Evolutionary conservation across 2,888 invertebrate genomes (phyloP), one percentile per base, ranked within the genome.

Genomic region (Lamellibrachia columna): DNA sequence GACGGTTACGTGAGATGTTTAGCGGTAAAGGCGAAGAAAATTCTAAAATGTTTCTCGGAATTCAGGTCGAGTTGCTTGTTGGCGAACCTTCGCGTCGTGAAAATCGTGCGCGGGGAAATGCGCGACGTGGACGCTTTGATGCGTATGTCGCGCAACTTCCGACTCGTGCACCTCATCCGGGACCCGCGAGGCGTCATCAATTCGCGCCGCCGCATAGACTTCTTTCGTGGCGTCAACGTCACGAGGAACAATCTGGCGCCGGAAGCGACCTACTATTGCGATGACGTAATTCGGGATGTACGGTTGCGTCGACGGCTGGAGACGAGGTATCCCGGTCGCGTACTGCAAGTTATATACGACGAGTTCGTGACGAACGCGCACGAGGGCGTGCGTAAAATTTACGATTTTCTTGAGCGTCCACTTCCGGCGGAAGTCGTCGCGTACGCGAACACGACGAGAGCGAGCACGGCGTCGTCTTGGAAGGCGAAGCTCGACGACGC

Each of bases 261-360:
- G 91, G 93, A 93, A 90, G 93, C 93, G 40, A n/a, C 52, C 6
- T 52, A 91, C 52, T 93, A 93, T 92, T 93, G 93, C 90, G 90
- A 91, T 8, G 58, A 53, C 15, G 92, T 90, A 11, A 91, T 90
- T 15, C 53, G 60, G 9, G 93, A 93, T 58, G n/a, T 93, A 91
- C 40, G 75, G 75, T 22, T 28, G n/a, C 53, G 92, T 22, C 92
- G 90, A 52, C 28, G 58, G 28, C 90, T 92, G 55, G 91, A 91
- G 52, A 58, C 52, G 58, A 58, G 7, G 60, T 92, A 58, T 60
- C 91, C 91, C 8, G 91, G 91, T 7, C 40, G 58, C 52, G 53
- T 92, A 40, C 15, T 91, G 91, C 55, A 92, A 7, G 92, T 92
- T 52, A 60, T 92, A n/a, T 92, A 92, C 60, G 92, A 92, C 52